phyloP scores from a whole-genome alignment of 1,140 invertebrate species.

The Brachionus asplanchnoidis region DNA sequence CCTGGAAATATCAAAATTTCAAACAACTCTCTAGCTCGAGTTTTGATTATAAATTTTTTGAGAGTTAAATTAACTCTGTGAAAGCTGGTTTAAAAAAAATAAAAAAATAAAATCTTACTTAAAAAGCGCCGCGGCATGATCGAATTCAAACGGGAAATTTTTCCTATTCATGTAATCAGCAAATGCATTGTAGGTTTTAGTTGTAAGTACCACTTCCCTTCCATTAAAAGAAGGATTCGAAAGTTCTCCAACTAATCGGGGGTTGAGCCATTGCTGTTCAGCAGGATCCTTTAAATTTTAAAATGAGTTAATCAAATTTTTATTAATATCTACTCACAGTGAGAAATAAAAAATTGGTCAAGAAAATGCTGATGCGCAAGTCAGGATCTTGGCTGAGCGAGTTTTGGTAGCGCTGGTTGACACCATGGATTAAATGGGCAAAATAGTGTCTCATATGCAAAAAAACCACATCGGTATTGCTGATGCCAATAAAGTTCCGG shows the following conservation, averaged over 20 bases:
- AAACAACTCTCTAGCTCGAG: too few species aligned
- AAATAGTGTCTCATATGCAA: slow-evolving; percentile 23
- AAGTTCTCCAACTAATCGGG: background rate
- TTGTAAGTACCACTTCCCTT: background rate
- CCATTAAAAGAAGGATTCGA: background rate
- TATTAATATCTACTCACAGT: background rate
- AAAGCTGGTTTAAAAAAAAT: background rate
- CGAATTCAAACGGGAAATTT: background rate
- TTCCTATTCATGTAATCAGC: background rate
- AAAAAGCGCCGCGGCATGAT: slow-evolving; percentile 15
- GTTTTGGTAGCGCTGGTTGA: slow-evolving; percentile 13
- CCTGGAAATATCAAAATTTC: too few species aligned
- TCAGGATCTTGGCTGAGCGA: background rate
- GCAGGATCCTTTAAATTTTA: background rate
- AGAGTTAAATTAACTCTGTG: too few species aligned
- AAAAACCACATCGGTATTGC: background rate
- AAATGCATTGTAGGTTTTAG: background rate
- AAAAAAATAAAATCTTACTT: background rate
- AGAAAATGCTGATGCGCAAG: background rate
- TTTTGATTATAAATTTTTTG: background rate
- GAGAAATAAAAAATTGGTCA: slow-evolving; percentile 14
- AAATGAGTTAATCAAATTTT: background rate
- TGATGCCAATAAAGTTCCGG: background rate
- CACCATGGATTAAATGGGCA: slow-evolving; percentile 29
- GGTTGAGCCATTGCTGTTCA: background rate